phyloP scores from a whole-genome alignment of 2,797 vertebrate species.

The Triplophysa bombifrons region DNA sequence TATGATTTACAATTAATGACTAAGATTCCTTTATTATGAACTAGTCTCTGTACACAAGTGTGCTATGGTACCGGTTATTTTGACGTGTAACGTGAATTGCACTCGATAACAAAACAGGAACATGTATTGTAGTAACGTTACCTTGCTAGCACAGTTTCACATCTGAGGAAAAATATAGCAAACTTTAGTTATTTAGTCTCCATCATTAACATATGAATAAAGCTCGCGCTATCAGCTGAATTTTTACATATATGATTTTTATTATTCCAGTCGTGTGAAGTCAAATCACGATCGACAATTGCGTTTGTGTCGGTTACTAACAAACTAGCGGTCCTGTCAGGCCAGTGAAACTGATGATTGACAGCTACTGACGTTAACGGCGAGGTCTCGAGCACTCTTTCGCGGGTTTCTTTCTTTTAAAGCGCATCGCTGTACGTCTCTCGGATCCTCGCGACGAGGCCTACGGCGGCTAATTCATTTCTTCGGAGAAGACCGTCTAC shows the following conservation, averaged over 20 bases:
- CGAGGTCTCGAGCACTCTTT: slow-evolving; percentile 1
- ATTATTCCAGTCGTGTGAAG: background rate
- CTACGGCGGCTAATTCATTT: slow-evolving; percentile 36
- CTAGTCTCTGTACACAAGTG: background rate
- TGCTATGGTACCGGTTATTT: background rate
- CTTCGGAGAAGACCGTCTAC: slow-evolving; percentile 4
- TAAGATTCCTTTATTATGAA: background rate
- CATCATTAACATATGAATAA: background rate
- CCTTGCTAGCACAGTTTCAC: background rate
- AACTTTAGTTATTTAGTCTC: background rate
- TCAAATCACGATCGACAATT: background rate
- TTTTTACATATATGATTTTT: background rate
- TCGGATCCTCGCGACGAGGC: background rate
- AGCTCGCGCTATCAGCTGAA: background rate
- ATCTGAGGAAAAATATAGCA: background rate
- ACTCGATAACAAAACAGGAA: too few relatives aligned
- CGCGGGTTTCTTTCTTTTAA: slow-evolving; percentile 37
- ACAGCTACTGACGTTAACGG: slow-evolving; percentile 12
- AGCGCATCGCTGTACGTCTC: background rate
- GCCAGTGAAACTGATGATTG: slow-evolving; percentile 10
- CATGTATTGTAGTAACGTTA: too few relatives aligned
- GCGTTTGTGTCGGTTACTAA: background rate
- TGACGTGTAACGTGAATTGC: too few relatives aligned
- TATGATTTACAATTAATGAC: too few relatives aligned
- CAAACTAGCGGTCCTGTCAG: slow-evolving; percentile 4